Base-by-base conservation (phyloP, 2,797 vertebrate genomes). In the Melanotaenia boesemani region DNA sequence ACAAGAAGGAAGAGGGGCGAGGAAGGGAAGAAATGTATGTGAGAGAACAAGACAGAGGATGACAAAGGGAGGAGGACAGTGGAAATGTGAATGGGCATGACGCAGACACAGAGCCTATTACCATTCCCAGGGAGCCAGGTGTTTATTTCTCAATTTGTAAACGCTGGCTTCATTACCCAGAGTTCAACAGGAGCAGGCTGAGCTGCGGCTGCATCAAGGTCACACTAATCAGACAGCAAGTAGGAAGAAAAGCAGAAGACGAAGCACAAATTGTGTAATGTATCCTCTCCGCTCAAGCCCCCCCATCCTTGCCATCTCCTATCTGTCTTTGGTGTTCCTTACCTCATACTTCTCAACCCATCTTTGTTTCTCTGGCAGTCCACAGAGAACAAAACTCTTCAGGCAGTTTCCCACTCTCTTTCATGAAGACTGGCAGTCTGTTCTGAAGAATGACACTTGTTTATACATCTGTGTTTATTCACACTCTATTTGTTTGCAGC, bases 81-180 rank as follows among this genome's bases (percentile, higher is more conserved):
- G 82, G 79, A 86, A 84, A 89, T 82, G 77, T 87, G 86, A 89
- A 82, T 80, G 83, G 83, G 73, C 67, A 80, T 12, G 65, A 66
- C 80, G 81, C 70, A 77, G 71, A 83, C 83, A 85, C 82, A 54
- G 70, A 60, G 85, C 81, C 58, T 84, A 85, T 88, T 89, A 86
- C 84, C 82, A 80, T 86, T 87, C 88, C 82, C 84, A 60, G 81
- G 86, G 82, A 81, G 69, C 70, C 85, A 86, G 87, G 86, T 90
- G 89, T 89, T 92, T 91, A 90, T 91, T 92, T 90, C 84, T 89
- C 86, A 84, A 90, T 92, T 91, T 89, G 86, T 90, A 86, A 86
- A 82, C 26, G 79, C 80, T 18, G 73, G 86, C 88, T 90, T 90
- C 88, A 92, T 92, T 90, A 92, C 88, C 87, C 89, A 90, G 84